phyloP scores from a whole-genome alignment of 2,797 vertebrate species.

The Hydrolagus colliei region DNA sequence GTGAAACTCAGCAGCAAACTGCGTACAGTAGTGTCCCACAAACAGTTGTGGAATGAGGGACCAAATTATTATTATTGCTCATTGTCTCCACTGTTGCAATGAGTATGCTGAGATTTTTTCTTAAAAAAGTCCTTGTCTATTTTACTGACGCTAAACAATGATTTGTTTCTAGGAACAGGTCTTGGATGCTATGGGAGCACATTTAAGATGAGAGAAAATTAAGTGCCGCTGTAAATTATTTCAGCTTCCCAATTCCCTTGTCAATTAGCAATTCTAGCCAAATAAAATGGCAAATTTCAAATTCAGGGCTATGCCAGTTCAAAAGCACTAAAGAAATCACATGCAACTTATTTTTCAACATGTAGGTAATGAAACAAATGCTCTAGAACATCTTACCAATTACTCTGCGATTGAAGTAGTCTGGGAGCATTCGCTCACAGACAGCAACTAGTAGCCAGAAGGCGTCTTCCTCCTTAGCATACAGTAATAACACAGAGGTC shows the following conservation, averaged over 20 bases:
- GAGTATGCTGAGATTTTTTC: no score
- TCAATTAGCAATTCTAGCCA: not conserved
- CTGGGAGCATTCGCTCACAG: conserved; percentile 91
- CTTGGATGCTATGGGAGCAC: no score
- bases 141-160: not conserved
- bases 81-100: not conserved
- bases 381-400: conserved; percentile 62
- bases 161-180: not conserved
- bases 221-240: not conserved
- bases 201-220: not conserved
- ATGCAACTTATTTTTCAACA: not conserved
- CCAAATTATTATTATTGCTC: not conserved
- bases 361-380: conserved; percentile 5
- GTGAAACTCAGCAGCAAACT: no score
- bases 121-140: not conserved
- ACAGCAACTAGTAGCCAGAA: conserved; percentile 92
- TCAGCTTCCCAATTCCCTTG: not conserved
- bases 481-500: conserved; percentile 84
- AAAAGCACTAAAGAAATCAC: not conserved
- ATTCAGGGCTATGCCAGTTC: not conserved
- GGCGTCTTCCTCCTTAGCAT: conserved; percentile 87
- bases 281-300: not conserved
- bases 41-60: no score
- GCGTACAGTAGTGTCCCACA: no score
- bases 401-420: conserved; percentile 91